Conservation (phyloP, 1,140 invertebrate genomes). For the Bilobella aurantiaca region DNA sequence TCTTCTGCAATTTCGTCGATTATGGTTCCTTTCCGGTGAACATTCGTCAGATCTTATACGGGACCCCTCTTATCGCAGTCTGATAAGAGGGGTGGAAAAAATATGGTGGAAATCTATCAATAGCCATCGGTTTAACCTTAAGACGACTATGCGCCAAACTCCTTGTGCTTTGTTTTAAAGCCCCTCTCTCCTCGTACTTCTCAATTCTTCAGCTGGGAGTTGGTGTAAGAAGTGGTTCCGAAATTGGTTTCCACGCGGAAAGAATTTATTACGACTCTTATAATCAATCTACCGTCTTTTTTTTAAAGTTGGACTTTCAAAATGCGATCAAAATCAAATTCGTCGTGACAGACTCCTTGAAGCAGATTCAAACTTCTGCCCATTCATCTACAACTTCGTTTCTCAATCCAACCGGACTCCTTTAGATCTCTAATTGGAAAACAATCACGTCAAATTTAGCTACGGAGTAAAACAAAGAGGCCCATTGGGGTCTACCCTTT, state of each 20-base stretch:
- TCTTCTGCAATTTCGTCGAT: neutral
- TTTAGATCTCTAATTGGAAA: neutral
- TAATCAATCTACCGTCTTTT: neutral
- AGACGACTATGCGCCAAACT: neutral
- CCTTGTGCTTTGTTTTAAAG: neutral
- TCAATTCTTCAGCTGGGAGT: neutral
- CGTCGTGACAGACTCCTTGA: neutral
- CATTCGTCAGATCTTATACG: neutral
- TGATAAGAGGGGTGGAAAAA: neutral
- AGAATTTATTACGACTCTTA: neutral
- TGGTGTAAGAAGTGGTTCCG: neutral
- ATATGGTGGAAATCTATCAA: neutral
- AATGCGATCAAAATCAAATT: conserved; percentile 8
- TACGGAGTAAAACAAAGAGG: neutral
- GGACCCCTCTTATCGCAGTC: neutral
- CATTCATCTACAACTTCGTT: neutral
- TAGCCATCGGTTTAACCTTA: neutral
- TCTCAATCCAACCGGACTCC: neutral
- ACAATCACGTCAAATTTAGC: neutral
- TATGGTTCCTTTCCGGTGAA: neutral
- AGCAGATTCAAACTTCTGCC: neutral
- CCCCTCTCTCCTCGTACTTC: neutral
- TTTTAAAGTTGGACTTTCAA: conserved; percentile 3
- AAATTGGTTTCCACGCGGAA: neutral
- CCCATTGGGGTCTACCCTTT: neutral